Percentiles rank a stretch among this genome's conserved stretches.
These are phyloP conservation scores for Mactromeris polynyma DNA, from an alignment of 2,888 invertebrate genomes.

Conservation along the genomic window DNA sequence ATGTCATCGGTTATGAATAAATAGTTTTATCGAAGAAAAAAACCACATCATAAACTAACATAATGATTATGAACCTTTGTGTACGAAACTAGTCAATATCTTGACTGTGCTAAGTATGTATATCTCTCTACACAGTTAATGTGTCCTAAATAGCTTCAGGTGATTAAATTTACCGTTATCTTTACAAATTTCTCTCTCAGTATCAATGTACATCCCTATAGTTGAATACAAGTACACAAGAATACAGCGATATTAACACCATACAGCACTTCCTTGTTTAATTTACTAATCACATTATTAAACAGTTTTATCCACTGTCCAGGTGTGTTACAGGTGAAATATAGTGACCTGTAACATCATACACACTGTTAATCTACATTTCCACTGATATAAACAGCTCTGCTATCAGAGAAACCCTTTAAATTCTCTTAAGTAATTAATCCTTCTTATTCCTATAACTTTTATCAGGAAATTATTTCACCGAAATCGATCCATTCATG, in stretches of 20 bases:
- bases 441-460: not conserved
- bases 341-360: not conserved
- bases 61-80: not conserved
- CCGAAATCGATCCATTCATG: not conserved
- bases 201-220: not conserved
- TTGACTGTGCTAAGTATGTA: not conserved
- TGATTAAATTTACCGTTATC: not conserved
- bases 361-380: not conserved
- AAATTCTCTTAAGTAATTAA: constrained; percentile 4
- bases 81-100: not conserved
- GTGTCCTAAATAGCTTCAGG: not conserved
- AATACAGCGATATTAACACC: not conserved
- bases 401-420: not conserved
- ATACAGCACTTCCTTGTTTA: not conserved
- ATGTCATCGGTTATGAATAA: not conserved
- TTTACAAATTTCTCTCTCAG: not conserved
- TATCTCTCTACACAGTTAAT: not conserved
- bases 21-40: not conserved
- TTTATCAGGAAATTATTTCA: constrained; percentile 7
- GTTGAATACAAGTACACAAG: not conserved
- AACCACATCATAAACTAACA: not conserved
- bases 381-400: not conserved
- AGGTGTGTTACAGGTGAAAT: constrained; percentile 30
- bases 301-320: not conserved
- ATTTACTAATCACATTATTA: not conserved